Evolutionary conservation across 2,797 vertebrate genomes (phyloP), one percentile per base, ranked within the genome.

Genomic region (Poeciliopsis turneri): DNA sequence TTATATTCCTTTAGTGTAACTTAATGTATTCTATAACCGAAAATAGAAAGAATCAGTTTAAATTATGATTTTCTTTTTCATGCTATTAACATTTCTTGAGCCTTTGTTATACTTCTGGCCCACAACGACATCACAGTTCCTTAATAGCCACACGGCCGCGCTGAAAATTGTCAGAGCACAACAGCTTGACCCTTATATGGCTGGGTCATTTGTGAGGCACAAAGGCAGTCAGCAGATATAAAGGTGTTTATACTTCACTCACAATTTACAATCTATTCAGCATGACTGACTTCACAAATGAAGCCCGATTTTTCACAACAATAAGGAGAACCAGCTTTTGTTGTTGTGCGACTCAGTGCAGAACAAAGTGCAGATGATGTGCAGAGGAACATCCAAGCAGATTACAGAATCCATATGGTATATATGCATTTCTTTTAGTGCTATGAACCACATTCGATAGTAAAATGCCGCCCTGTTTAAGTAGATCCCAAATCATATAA

Each of bases 221-320:
- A 93, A 92, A 86, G 84, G 82, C 82, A 28, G 83, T 53, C 90
- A 59, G 79, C 61, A 81, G 85, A 89, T 90, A 92, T 90, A 88
- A 90, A 92, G 84, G 88, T 89, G 85, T 89, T 90, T 85, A 86
- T 90, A 91, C 90, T 87, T 84, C 85, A 87, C 84, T 86, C 69
- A 81, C 91, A 93, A 92, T 94, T 93, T 91, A 90, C 88, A 87
- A 90, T 92, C 87, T 83, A 86, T 92, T 93, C 91, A 82, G 91
- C 90, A 83, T 86, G 86, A 87, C 84, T 92, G 90, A 84, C 88
- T 90, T 86, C 89, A 84, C 83, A 80, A 75, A 76, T 79, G 64
- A 68, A 41, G 64, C 3, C 87, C 78, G 70, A 87, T 84, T 88
- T 87, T 84, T 84, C 75, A 81, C 68, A 57, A 69, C 89, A 84